A percentile compares a stretch with the other conserved stretches of the same genome.
Conservation (phyloP, 2,797 vertebrate genomes). For the Gymnodraco acuticeps region DNA sequence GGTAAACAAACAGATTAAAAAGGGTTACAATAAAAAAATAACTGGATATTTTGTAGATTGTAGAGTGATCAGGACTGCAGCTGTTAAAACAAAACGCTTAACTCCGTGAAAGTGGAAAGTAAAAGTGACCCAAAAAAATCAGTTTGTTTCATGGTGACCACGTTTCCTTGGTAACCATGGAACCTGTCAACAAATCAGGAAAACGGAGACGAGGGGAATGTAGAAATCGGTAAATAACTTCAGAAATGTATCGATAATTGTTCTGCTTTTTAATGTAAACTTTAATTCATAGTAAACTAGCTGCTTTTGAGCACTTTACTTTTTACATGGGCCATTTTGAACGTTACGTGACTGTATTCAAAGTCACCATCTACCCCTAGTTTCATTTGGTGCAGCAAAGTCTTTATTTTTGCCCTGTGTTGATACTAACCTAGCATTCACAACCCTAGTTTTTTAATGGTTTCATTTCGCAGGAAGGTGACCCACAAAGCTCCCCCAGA, state of each 20-base stretch:
- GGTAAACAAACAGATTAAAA: too few species aligned
- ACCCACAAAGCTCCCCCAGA: not conserved
- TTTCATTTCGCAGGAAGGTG: slow-evolving; percentile 12
- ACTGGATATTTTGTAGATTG: too few species aligned
- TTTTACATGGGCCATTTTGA: not conserved
- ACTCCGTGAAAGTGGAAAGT: too few species aligned
- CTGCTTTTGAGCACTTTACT: not conserved
- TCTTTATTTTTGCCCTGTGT: not conserved
- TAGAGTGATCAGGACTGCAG: too few species aligned
- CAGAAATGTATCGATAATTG: not conserved
- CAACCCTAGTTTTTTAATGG: not conserved
- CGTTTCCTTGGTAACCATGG: slow-evolving; percentile 60
- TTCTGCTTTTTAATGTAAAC: not conserved
- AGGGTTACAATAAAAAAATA: too few species aligned
- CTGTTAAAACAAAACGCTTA: too few species aligned
- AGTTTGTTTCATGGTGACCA: slow-evolving; percentile 6
- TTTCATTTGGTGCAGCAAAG: not conserved
- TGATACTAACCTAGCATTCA: not conserved
- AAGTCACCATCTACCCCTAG: too few species aligned
- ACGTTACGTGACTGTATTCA: not conserved
- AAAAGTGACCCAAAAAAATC: slow-evolving; percentile 8
- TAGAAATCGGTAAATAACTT: slow-evolving; percentile 48
- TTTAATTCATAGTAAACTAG: too few species aligned
- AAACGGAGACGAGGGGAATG: slow-evolving; percentile 28
- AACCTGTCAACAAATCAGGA: slow-evolving; percentile 50